These are phyloP conservation scores for Sinocyclocheilus maitianheensis DNA, from an alignment of 2,113 vertebrate species.

Conservation along the genomic window DNA sequence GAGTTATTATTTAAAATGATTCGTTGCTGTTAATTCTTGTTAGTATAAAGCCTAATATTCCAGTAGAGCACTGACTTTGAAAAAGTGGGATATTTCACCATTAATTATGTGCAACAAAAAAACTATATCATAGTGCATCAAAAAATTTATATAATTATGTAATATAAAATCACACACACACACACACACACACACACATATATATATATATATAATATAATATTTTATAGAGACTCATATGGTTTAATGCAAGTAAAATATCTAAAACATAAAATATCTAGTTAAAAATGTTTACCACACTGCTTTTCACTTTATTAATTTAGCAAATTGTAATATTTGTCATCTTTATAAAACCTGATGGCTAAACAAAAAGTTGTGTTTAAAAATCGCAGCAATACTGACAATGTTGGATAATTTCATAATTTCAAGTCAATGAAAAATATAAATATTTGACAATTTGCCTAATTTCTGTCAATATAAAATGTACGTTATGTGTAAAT, in stretches of 20 bases:
- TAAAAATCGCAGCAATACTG: neutral
- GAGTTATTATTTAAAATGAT: neutral
- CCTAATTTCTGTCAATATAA: neutral
- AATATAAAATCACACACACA: too few relatives aligned
- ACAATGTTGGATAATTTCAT: neutral
- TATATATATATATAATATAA: too few relatives aligned
- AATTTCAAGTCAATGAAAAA: neutral
- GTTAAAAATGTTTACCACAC: too few relatives aligned
- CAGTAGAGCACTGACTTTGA: neutral
- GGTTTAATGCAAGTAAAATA: too few relatives aligned
- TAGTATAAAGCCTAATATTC: neutral
- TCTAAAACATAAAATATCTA: too few relatives aligned
- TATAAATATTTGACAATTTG: neutral
- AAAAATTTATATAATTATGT: too few relatives aligned
- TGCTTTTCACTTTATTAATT: too few relatives aligned
- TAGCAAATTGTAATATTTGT: too few relatives aligned
- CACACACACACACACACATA: too few relatives aligned
- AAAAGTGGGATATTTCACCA: neutral
- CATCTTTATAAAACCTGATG: neutral
- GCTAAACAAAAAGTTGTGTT: neutral
- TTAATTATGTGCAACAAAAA: neutral
- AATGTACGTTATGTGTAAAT: neutral
- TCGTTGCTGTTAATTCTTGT: neutral
- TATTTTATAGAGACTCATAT: too few relatives aligned
- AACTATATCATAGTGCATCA: too few relatives aligned